Evolutionary conservation across 2,797 vertebrate species (phyloP), one percentile per base, ranked within the genome.

Genomic region (Alexandromys oeconomus): DNA sequence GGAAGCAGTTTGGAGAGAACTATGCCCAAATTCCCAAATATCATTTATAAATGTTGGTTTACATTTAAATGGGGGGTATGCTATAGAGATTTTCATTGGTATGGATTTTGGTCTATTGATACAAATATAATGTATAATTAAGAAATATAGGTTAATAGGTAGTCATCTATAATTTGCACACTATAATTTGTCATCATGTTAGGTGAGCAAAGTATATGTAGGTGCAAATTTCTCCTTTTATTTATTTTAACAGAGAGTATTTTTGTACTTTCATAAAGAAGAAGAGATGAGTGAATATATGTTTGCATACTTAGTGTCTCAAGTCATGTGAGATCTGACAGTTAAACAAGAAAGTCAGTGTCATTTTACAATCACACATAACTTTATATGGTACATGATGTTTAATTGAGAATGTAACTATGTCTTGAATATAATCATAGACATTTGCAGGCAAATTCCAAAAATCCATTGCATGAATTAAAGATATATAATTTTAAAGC

Each of bases 341-440:
- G 85, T 89, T 92, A 95, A 97, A 92, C 59, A 92, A 95, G 80
- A 96, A 95, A 96, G 94, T 96, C 96, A 89, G 89, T 97, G 27
- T 10, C 65, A 91, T 93, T 97, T 93, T 91, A 82, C 46, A 96
- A 91, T 96, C 93, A 87, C 19, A 76, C 59, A 85, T 89, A 93
- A 73, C 69, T 95, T 96, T n/a, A 34, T 76, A 69, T 96, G 17
- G 43, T 93, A 81, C 84, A 93, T 87, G 76, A 85, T 90, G 21
- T 51, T 96, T 97, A 69, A 69, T 93, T 96, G 96, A 71, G 96
- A 93, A 89, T 63, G n/a, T 91, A 86, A 95, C 48, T 88, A 17
- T 92, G 81, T 91, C 61, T 87, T 43, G 12, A 10, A 54, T 95
- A 96, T 92, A 37, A 59, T 73, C 40, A 86, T 61, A 91, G 69